Evolutionary conservation across 2,113 vertebrate species (phyloP), one percentile per base, ranked within the genome.

Genomic region (Ondatra zibethicus): DNA sequence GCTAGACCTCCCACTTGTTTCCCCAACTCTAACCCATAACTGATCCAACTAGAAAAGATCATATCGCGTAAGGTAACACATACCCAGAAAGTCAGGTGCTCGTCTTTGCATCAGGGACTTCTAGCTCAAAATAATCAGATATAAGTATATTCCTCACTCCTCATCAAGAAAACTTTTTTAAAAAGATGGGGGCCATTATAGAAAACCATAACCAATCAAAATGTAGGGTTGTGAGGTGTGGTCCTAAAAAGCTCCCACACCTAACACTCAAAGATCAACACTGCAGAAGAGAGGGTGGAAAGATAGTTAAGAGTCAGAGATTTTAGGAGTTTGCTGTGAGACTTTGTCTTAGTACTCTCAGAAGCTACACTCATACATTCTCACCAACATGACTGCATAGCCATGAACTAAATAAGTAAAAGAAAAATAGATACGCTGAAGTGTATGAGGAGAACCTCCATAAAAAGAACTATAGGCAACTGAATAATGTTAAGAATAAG

Each of bases 381-480:
- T 73, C n/a, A 75, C n/a, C n/a, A 75, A 75, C 9, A 25, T 75
- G 21, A 42, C n/a, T 42, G 1, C 9, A 3, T 42, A 75, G 42
- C 1, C 70, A 75, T 75, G n/a, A 75, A 25, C 6, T 42, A 73
- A 39, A 75, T 12, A 75, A 75, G 21, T 39, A 75, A 75, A 39
- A 75, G n/a, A 75, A 42, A 6, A 70, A n/a, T 23, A 73, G 70
- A 73, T 39, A 73, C 23, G 3, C 19, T 21, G 25, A 75, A 75
- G 9, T 75, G 3, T 23, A 23, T 72, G 4, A 23, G n/a, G 8
- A 8, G n/a, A 14, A 12, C 5, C 0, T 3, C 36, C 39, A 5
- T 25, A 39, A 25, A 70, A 75, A 25, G n/a, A 75, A 42, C 10
- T 25, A 42, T 9, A 75, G n/a, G 21, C 39, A 42, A 11, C 9